Base-by-base conservation (phyloP, 2,888 invertebrate genomes). In the Opisthograptis luteolata region DNA sequence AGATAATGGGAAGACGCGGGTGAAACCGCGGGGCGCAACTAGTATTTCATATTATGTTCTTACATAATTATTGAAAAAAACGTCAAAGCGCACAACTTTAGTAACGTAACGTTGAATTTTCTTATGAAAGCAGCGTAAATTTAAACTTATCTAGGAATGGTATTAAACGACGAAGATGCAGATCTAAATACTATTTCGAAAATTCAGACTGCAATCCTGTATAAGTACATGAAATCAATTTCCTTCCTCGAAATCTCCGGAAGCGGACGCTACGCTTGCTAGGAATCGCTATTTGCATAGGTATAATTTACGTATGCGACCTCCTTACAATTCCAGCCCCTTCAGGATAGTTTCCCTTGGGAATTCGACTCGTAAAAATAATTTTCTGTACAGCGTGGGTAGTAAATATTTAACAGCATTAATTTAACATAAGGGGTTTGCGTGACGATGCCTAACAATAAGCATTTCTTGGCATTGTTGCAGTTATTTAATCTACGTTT, bases 361-460 rank as follows among this genome's bases (percentile, higher is more conserved):
- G 43, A 44, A 34, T 50, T 22, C 34, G n/a, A 35, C 17, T 44
- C 40, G 50, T 51, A 51, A 45, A 50, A 51, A 45, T 44, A 39
- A 45, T 45, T 45, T 37, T 45, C 28, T 35, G 13, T 44, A 5
- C 19, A 41, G 10, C 45, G 25, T 25, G 51, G 35, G 31, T 35
- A 44, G 37, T 13, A 17, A 13, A 19, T 19, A 35, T 36, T 36
- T 41, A 35, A 24, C 30, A 19, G 31, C 19, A 32, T 48, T 37
- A 45, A 19, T 42, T 45, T 35, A 39, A 43, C 27, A 25, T 30
- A 44, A 41, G 45, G 40, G 48, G 45, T 27, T 50, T 15, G 55
- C 60, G 60, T 60, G 57, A 44, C 52, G 28, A 40, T 52, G 42
- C 28, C 46, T 47, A 46, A 52, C 44, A 57, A 58, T 51, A 46